Evolutionary conservation across 2,797 vertebrate species (phyloP).

Genomic region (Arctocebus calabarensis): DNA sequence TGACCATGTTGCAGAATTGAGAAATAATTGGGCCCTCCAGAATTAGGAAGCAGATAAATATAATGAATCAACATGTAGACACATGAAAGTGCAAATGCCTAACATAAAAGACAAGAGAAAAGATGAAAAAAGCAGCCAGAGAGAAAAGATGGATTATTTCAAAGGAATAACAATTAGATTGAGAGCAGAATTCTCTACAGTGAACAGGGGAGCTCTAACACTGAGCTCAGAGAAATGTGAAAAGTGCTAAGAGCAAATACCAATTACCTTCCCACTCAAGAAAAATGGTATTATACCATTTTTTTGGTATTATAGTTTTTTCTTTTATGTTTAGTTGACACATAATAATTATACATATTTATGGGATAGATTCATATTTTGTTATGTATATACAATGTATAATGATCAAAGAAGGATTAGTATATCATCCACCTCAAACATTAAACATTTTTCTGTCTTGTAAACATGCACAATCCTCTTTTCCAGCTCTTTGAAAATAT

Average conservation of each 20-base stretch:
- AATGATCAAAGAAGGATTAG: neutral
- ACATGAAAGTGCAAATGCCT: neutral
- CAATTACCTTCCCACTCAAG: neutral
- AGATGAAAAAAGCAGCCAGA: neutral
- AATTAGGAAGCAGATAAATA: neutral
- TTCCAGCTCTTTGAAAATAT: neutral
- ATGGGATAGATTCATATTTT: neutral
- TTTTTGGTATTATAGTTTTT: too few relatives aligned
- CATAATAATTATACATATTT: neutral
- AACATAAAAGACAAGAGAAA: neutral
- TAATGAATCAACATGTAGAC: neutral
- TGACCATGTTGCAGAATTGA: neutral
- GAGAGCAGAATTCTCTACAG: neutral
- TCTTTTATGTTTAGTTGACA: neutral
- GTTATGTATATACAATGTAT: neutral
- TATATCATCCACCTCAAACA: neutral
- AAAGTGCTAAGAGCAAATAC: neutral
- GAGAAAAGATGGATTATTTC: slow-evolving; percentile 8
- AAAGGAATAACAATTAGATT: slow-evolving; percentile 5
- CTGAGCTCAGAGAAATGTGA: neutral
- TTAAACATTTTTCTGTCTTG: neutral
- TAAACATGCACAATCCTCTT: neutral
- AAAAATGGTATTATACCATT: neutral
- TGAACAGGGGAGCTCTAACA: neutral
- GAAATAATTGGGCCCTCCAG: neutral